A percentile compares a stretch with the other conserved stretches of the same genome.
Conservation (phyloP, 2,888 invertebrate species). For the Oscheius sp. region DNA sequence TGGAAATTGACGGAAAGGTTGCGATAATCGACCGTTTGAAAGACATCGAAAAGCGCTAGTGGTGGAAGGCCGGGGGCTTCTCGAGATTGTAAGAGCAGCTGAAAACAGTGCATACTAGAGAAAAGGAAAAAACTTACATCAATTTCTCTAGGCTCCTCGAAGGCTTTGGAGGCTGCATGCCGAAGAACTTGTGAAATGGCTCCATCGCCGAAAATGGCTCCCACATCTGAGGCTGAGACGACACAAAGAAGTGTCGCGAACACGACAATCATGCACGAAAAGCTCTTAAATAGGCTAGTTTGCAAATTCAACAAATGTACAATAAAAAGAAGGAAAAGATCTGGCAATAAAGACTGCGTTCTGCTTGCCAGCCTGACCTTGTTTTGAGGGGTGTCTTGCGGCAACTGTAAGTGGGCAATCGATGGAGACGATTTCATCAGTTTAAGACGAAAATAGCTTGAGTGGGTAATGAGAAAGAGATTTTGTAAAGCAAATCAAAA, state of each 20-base stretch:
- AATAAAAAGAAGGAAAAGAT: not conserved
- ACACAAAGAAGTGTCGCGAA: conserved; percentile 23
- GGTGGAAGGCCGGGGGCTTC: conserved; percentile 51
- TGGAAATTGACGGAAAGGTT: conserved; percentile 60
- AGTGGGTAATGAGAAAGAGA: not conserved
- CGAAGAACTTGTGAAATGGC: conserved; percentile 59
- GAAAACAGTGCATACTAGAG: conserved; percentile 28
- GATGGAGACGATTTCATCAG: conserved; percentile 19
- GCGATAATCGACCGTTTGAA: conserved; percentile 50
- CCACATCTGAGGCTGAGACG: conserved; percentile 43
- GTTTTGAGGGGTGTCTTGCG: conserved; percentile 36
- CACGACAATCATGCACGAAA: conserved; percentile 6
- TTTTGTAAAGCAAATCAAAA: not conserved
- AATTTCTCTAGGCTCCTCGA: conserved; percentile 55
- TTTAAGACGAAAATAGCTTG: not conserved
- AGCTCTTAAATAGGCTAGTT: no score
- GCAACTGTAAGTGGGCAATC: conserved; percentile 31
- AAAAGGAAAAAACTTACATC: conserved; percentile 45
- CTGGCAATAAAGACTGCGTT: not conserved
- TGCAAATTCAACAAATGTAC: not conserved
- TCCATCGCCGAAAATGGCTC: conserved; percentile 55
- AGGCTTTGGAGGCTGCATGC: conserved; percentile 50
- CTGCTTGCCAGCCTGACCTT: conserved; percentile 24
- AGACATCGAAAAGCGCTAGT: conserved; percentile 51
- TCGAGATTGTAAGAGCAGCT: conserved; percentile 55